These are phyloP conservation scores for Carcharodon carcharias DNA, from an alignment of 2,797 vertebrate species.

Conservation along the genomic window DNA sequence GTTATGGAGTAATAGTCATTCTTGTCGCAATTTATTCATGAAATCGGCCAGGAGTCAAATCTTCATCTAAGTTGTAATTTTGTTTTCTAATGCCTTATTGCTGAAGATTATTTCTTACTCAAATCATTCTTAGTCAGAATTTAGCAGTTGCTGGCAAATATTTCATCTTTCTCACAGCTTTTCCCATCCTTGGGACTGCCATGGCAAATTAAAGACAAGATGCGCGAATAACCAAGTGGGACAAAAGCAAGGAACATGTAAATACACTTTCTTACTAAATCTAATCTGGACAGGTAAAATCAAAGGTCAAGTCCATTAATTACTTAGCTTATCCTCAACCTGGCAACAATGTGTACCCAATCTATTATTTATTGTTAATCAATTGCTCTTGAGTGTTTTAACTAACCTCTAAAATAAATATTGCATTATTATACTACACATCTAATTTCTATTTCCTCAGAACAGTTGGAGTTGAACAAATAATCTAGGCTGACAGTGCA, in stretches of 20 bases:
- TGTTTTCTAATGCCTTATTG: neutral
- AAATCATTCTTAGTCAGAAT: neutral
- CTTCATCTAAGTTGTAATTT: neutral
- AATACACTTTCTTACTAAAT: neutral
- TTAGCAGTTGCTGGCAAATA: neutral
- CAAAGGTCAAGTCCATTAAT: neutral
- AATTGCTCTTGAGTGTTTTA: neutral
- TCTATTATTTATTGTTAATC: neutral
- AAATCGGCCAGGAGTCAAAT: neutral
- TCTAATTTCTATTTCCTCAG: neutral
- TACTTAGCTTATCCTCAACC: neutral
- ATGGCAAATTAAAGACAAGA: neutral
- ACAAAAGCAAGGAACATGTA: neutral
- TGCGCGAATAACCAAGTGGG: neutral
- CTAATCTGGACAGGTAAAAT: neutral
- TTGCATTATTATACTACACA: neutral
- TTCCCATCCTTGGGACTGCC: neutral
- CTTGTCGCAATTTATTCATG: neutral
- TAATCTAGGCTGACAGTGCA: neutral
- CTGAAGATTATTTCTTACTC: neutral
- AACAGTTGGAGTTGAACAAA: neutral
- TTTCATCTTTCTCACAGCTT: neutral
- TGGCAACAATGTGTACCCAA: neutral
- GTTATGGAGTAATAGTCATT: neutral
- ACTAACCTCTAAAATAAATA: neutral